Evolutionary conservation across 2,888 invertebrate genomes (phyloP).

Genomic region (Trisateles emortualis): DNA sequence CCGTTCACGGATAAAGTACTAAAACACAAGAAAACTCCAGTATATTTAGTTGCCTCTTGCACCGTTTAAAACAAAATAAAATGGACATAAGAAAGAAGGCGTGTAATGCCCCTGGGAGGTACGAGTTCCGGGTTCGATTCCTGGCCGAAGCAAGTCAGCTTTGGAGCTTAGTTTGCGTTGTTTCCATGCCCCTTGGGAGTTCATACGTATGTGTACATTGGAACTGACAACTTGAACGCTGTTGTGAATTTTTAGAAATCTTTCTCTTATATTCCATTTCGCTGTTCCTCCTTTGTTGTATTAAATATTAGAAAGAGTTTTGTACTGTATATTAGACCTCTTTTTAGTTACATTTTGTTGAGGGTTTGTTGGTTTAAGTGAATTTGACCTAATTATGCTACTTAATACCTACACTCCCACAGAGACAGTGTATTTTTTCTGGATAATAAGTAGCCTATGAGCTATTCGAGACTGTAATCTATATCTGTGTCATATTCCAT

Average conservation of each 20-base stretch:
- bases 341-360: too few species aligned
- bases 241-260: constrained; percentile 30
- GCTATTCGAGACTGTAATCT: too few species aligned
- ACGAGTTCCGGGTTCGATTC: constrained; percentile 52
- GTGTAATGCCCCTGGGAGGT: constrained; percentile 47
- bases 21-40: constrained; percentile 9
- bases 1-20: not conserved
- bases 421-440: too few species aligned
- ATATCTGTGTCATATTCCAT: too few species aligned
- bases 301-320: constrained; percentile 2
- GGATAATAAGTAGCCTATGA: too few species aligned
- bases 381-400: too few species aligned
- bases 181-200: constrained; percentile 39
- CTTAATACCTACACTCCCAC: too few species aligned
- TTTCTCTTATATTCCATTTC: constrained; percentile 24
- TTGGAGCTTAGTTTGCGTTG: constrained; percentile 49
- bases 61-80: constrained; percentile 48
- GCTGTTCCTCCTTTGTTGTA: constrained; percentile 7
- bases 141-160: constrained; percentile 51
- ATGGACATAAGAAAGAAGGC: constrained; percentile 39
- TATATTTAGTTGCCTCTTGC: constrained; percentile 37
- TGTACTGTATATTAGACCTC: not conserved
- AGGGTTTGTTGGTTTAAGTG: too few species aligned
- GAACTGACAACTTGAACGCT: constrained; percentile 38
- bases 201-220: constrained; percentile 32